phyloP scores from a whole-genome alignment of 1,140 invertebrate species.

The Ooceraea biroi region DNA sequence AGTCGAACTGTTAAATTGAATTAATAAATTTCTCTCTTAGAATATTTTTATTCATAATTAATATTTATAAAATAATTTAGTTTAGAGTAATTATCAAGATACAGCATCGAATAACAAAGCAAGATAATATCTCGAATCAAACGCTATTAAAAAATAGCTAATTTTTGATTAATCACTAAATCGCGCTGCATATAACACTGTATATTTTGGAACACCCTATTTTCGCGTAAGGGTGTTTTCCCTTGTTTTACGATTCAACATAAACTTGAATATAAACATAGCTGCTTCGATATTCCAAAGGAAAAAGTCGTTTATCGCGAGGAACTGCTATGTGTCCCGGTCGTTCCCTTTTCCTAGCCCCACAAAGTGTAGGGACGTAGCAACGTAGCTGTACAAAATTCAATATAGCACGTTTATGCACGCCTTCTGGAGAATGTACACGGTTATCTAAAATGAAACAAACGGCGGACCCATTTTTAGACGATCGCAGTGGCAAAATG shows the following conservation, averaged over 20 bases:
- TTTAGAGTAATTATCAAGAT: not conserved
- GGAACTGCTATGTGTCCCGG: not conserved
- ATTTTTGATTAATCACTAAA: not conserved
- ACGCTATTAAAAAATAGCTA: not conserved
- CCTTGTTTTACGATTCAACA: not conserved
- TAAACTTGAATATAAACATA: not conserved
- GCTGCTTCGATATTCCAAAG: not conserved
- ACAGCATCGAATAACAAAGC: not conserved
- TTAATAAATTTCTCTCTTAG: no score
- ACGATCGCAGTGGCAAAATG: not conserved
- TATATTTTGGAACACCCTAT: not conserved
- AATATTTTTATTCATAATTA: no score
- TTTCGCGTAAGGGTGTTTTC: not conserved
- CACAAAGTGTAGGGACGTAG: no score
- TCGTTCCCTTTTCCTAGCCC: not conserved
- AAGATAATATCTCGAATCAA: not conserved
- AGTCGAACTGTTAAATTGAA: no score
- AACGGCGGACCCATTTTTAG: constrained; percentile 34
- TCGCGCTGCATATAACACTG: no score
- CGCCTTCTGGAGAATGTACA: constrained; percentile 8
- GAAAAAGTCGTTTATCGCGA: constrained; percentile 11
- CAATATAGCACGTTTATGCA: constrained; percentile 31
- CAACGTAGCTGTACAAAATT: constrained; percentile 34
- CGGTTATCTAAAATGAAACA: constrained; percentile 36
- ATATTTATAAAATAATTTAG: not conserved